These are phyloP conservation scores for Pantherophis vulpinus DNA, from an alignment of 2,797 vertebrate species.

Conservation along the genomic window DNA sequence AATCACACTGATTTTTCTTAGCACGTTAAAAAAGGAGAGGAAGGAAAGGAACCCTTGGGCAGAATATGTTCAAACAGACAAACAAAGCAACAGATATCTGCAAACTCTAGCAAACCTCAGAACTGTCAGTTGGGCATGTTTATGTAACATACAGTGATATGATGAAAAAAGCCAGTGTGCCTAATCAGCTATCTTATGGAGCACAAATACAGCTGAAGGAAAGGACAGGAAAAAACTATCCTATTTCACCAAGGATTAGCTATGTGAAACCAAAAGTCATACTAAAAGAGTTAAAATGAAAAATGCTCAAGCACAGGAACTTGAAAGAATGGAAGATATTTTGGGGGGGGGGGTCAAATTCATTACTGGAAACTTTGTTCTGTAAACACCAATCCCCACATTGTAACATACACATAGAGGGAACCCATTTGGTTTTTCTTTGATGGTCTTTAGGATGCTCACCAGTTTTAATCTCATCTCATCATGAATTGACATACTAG, in stretches of 20 bases:
- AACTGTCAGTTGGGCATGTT: slow-evolving; percentile 34
- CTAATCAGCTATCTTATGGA: slow-evolving; percentile 6
- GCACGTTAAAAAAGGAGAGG: background rate
- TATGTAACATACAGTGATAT: slow-evolving; percentile 24
- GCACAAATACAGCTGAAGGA: background rate
- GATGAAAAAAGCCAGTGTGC: slow-evolving; percentile 27
- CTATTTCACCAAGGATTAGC: background rate
- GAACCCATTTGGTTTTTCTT: background rate
- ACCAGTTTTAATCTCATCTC: background rate
- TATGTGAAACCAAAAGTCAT: background rate
- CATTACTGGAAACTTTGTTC: background rate
- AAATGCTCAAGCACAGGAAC: rapidly evolving
- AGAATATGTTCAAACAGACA: slow-evolving; percentile 26
- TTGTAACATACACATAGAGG: rapidly evolving
- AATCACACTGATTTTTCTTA: background rate
- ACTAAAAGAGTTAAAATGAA: slow-evolving; percentile 2
- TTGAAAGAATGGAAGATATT: background rate
- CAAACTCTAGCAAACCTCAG: slow-evolving; percentile 19
- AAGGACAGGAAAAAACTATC: background rate
- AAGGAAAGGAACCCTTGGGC: background rate
- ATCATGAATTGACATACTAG: background rate
- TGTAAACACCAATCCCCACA: background rate
- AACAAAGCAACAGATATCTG: slow-evolving; percentile 18
- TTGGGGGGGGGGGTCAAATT: background rate
- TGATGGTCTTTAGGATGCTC: background rate